Evolutionary conservation across 2,888 invertebrate genomes (phyloP), one percentile per base, ranked within the genome.

Genomic region (Matsumyia berberina): DNA sequence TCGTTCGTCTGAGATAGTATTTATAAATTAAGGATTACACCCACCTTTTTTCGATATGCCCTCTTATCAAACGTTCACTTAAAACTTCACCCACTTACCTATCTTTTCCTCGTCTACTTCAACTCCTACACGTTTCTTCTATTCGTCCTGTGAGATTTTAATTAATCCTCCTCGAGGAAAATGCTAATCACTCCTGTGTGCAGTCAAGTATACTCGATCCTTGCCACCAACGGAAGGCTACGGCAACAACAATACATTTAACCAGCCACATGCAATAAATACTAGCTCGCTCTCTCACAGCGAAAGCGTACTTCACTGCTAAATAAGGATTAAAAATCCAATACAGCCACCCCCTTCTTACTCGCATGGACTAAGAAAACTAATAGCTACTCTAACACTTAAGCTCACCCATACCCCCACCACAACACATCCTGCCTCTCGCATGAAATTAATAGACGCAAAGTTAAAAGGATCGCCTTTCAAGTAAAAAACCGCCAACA

Each of bases 381-480:
- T 58, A 70, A 62, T 33, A 79, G 64, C 69, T 58, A 33, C 51
- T 62, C 46, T 42, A 67, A 31, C 44, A 33, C 60, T 24, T 64
- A 49, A 37, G 31, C 55, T 35, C 42, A 53, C 49, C 42, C 24
- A 24, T n/a, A 55, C 58, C n/a, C 60, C 12, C 19, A 35, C 24
- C 19, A 12, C 57, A 44, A 6, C 24, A 33, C n/a, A 33, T 44
- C n/a, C 31, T 35, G 24, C 24, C 46, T 6, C 62, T 85, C 66
- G 83, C 86, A 87, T 87, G 88, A 88, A 89, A 91, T 90, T 90
- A 90, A 90, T 90, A 89, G 91, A 88, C 86, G 70, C 90, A 88
- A 89, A 89, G 88, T 89, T 87, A 90, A 89, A 91, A 89, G 90
- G 90, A 91, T 91, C 87, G 89, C 88, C 89, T 88, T 86, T 89